Evolutionary conservation across 2,888 invertebrate genomes (phyloP).

Genomic region (Drosophila paucipuncta): DNA sequence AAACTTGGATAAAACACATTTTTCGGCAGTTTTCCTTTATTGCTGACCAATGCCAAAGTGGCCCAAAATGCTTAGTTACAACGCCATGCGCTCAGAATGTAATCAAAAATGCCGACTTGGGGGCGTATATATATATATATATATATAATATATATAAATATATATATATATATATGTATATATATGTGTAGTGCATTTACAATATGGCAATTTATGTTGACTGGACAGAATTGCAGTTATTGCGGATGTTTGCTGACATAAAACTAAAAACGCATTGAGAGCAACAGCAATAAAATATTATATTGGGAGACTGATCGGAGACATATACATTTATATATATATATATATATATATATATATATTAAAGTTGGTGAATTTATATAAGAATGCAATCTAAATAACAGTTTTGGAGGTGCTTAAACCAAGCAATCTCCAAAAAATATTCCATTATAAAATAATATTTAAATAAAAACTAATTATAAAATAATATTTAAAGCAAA

Average conservation of each 20-base stretch:
- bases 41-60: slow-evolving; percentile 34
- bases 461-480: neutral
- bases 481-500: neutral
- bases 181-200: slow-evolving; percentile 2
- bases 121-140: slow-evolving; percentile 27
- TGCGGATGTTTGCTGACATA: slow-evolving; percentile 20
- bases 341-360: neutral
- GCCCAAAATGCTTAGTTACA: slow-evolving; percentile 19
- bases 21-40: slow-evolving; percentile 28
- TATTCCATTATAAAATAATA: neutral
- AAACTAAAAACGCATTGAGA: slow-evolving; percentile 9
- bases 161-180: neutral
- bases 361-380: neutral
- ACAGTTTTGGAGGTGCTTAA: neutral
- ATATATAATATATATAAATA: neutral
- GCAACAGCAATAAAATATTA: neutral
- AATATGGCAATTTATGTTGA: slow-evolving; percentile 42
- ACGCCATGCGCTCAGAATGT: slow-evolving; percentile 29
- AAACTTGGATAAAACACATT: slow-evolving; percentile 7
- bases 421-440: neutral
- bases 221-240: slow-evolving; percentile 41
- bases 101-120: slow-evolving; percentile 20
- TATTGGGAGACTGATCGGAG: neutral
- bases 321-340: neutral
- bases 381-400: neutral